Conservation (phyloP, 2,797 vertebrate genomes). For the Sparus aurata region DNA sequence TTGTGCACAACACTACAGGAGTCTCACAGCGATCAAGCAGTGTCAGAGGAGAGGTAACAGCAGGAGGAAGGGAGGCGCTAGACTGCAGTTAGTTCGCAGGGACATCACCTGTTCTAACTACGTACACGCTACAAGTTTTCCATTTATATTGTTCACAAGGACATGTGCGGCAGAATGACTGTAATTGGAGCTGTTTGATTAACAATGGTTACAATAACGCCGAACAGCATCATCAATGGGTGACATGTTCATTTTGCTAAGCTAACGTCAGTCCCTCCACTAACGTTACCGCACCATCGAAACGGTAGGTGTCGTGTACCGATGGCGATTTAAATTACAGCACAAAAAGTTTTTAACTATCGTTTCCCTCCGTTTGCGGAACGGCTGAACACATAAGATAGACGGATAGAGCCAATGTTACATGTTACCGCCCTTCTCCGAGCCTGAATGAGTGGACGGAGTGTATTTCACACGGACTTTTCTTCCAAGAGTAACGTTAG, state of each 20-base stretch:
- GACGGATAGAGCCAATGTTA: fast-evolving
- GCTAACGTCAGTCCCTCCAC: conserved; percentile 4
- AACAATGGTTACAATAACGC: not conserved
- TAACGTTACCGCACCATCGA: conserved; percentile 17
- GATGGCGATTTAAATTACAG: conserved; percentile 65
- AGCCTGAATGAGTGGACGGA: not conserved
- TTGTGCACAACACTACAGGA: not conserved
- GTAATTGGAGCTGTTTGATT: not conserved
- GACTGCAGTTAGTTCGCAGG: conserved; percentile 8
- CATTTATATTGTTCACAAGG: not conserved
- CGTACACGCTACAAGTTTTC: not conserved
- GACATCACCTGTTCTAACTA: conserved; percentile 37
- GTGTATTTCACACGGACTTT: conserved; percentile 64
- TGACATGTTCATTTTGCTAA: not conserved
- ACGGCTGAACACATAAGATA: not conserved
- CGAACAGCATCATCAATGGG: not conserved
- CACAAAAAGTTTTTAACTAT: conserved; percentile 66
- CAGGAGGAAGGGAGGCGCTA: conserved; percentile 28
- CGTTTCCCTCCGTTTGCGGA: conserved; percentile 14
- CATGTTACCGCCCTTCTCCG: fast-evolving
- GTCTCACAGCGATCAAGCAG: not conserved
- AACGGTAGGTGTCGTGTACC: conserved; percentile 62
- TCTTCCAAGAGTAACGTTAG: conserved; percentile 66
- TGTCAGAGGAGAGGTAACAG: not conserved
- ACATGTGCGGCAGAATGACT: not conserved